Evolutionary conservation across 2,113 vertebrate species (phyloP), one percentile per base, ranked within the genome.

Genomic region (Tricholaema leucomelas): DNA sequence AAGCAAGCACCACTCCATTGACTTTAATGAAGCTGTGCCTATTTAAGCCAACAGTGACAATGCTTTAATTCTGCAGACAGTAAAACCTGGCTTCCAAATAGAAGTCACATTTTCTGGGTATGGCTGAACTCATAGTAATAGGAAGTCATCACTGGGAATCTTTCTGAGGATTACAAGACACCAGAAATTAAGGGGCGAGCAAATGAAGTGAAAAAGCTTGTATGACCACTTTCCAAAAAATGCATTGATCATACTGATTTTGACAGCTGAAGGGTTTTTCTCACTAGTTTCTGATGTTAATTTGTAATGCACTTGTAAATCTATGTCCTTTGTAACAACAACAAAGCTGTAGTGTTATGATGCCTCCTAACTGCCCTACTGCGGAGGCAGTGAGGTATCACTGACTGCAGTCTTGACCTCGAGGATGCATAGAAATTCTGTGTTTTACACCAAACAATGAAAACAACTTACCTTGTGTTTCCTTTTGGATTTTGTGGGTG

Each of bases 381-480:
- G 73, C 61, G 70, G 82, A n/a, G 44, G 50, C n/a, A 71, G 30
- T 11, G 50, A 79, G 20, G 21, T 70, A 38, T 15, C 63, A 23
- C 11, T 18, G 60, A 31, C 38, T 72, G 24, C 2, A 4, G 9
- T 54, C 56, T 56, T 52, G 70, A 86, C 36, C 33, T 64, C 4
- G 0, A 58, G 27, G 54, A 44, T 31, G 30, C 40, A 66, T 1
- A 66, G 74, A 87, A 79, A 85, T 8, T 6, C 33, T 36, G 8
- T 12, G 6, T 15, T 76, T 86, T 55, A 50, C 63, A 59, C 52
- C 1, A 2, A 56, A 63, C 1, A 3, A 50, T 55, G 35, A 28
- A 38, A 60, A 40, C 1, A 0, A 36, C 96, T 97, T 96, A 98
- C 99, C 98, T 99, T 99, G 97, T 99, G 98, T 98, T 99, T 99